Conservation (phyloP, 2,888 invertebrate species). For the Thera obeliscata region DNA sequence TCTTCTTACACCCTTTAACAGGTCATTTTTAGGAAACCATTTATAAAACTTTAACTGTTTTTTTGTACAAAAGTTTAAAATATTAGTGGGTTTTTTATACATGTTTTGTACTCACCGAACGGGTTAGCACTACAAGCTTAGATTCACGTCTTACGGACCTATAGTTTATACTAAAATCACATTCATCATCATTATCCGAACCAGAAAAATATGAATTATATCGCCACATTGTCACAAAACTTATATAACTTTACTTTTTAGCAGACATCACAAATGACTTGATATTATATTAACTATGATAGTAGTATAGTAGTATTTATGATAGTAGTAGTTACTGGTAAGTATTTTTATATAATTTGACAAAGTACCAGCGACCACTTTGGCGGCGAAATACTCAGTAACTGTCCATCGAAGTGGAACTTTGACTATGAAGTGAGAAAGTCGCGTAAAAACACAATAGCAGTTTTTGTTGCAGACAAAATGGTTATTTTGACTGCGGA, state of each 20-base stretch:
- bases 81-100: too few relatives aligned
- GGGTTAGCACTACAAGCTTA: conserved; percentile 63
- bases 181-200: conserved; percentile 57
- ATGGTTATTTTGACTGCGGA: conserved; percentile 32
- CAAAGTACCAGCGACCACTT: conserved; percentile 20
- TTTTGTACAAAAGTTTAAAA: too few relatives aligned
- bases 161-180: conserved; percentile 53
- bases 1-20: too few relatives aligned
- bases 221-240: conserved; percentile 49
- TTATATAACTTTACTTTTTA: background rate
- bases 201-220: conserved; percentile 56
- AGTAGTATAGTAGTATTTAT: too few relatives aligned
- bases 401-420: conserved; percentile 33
- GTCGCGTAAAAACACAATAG: conserved; percentile 36
- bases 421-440: conserved; percentile 38
- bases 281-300: too few relatives aligned
- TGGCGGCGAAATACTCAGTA: conserved; percentile 24
- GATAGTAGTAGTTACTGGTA: too few relatives aligned
- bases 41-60: background rate
- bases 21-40: background rate
- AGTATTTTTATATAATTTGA: too few relatives aligned
- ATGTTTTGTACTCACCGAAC: conserved; percentile 56
- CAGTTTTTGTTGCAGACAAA: conserved; percentile 33
- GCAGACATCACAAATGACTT: background rate
- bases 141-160: conserved; percentile 64